Percentiles rank a stretch among this genome's conserved stretches.
phyloP scores from a whole-genome alignment of 2,888 invertebrate species.

The Eupsilia transversa region DNA sequence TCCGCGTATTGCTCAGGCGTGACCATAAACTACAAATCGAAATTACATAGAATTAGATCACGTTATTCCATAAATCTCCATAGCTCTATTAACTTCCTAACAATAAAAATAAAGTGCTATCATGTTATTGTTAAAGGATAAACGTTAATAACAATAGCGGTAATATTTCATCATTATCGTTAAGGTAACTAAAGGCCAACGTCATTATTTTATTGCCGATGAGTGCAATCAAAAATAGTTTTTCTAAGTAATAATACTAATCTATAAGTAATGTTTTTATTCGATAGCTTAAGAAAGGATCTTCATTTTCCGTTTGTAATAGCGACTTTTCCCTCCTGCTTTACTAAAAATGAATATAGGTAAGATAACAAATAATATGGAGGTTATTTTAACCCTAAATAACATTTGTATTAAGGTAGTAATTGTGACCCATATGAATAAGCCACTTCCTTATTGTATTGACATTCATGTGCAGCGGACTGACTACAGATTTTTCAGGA shows the following conservation, averaged over 20 bases:
- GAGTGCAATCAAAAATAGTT: not conserved
- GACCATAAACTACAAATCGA: slow-evolving; percentile 13
- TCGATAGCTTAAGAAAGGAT: not conserved
- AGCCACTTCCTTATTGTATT: slow-evolving; percentile 10
- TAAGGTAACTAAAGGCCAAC: not conserved
- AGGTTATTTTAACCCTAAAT: not conserved
- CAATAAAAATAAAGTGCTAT: slow-evolving; percentile 20
- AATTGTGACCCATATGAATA: not conserved
- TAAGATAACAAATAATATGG: not conserved
- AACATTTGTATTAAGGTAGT: not conserved
- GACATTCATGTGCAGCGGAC: not conserved
- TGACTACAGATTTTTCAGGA: slow-evolving; percentile 3
- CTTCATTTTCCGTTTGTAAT: not conserved
- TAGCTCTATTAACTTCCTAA: not conserved
- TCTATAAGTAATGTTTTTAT: slow-evolving; percentile 2
- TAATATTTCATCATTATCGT: slow-evolving; percentile 24
- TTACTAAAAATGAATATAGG: not conserved
- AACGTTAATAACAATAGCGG: not conserved
- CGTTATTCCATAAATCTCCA: slow-evolving; percentile 25
- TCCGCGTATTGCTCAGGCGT: slow-evolving; percentile 19
- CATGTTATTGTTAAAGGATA: not conserved
- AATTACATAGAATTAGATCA: slow-evolving; percentile 31
- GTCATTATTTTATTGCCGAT: not conserved
- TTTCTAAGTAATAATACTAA: not conserved
- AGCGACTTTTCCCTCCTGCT: not conserved